These are phyloP conservation scores for Zhuqinia jingwanae DNA, from an alignment of 2,888 invertebrate genomes.

Conservation along the genomic window DNA sequence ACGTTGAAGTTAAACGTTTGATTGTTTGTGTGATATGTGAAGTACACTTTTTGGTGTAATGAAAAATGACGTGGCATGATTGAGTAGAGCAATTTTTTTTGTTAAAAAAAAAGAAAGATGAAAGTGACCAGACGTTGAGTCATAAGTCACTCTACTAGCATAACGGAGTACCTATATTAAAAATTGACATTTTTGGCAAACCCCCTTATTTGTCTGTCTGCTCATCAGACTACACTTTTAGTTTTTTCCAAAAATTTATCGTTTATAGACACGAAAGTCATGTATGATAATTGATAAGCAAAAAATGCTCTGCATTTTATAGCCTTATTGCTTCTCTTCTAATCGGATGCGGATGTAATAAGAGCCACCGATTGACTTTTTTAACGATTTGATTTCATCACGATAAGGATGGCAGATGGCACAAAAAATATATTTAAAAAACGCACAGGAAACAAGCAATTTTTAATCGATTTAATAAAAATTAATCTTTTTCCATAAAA, in stretches of 20 bases:
- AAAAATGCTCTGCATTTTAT: neutral
- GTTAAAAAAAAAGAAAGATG: conserved; percentile 3
- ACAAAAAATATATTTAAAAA: neutral
- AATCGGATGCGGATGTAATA: conserved; percentile 17
- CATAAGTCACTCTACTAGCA: neutral
- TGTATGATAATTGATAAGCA: neutral
- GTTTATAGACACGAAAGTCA: neutral
- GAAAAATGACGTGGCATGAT: neutral
- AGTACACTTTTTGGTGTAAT: conserved; percentile 2
- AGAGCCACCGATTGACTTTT: neutral
- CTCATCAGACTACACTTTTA: neutral
- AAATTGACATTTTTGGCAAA: conserved; percentile 31
- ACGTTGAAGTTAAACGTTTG: neutral
- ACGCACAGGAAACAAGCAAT: conserved; percentile 3
- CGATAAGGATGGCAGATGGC: neutral
- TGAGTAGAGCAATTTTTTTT: neutral
- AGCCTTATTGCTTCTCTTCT: neutral
- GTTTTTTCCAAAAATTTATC: neutral
- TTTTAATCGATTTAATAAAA: conserved; percentile 40
- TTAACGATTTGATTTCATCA: neutral
- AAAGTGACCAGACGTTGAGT: neutral
- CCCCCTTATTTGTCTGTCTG: conserved; percentile 21
- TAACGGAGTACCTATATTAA: neutral
- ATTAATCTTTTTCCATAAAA: conserved; percentile 34
- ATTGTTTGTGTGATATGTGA: neutral